These are phyloP conservation scores for Lepetodrilus schrolli DNA, from an alignment of 2,888 invertebrate species.

Conservation along the genomic window DNA sequence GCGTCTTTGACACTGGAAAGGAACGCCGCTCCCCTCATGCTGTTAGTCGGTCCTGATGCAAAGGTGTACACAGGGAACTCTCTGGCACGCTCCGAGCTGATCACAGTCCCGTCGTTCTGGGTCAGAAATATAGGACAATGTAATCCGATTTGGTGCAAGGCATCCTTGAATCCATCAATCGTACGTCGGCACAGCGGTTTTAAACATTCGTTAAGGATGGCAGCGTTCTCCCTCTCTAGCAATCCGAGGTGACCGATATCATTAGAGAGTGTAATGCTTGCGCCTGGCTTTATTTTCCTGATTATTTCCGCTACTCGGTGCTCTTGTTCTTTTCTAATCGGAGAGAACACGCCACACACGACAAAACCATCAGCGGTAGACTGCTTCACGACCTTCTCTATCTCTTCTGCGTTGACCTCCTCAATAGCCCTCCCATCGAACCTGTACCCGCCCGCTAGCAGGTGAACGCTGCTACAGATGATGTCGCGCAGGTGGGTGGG, in stretches of 20 bases:
- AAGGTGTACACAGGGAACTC: constrained; percentile 66
- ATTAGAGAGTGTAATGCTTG: constrained; percentile 64
- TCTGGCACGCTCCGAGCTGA: constrained; percentile 59
- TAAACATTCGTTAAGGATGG: constrained; percentile 70
- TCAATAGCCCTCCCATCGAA: constrained; percentile 65
- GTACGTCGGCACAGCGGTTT: constrained; percentile 64
- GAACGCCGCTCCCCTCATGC: constrained; percentile 72
- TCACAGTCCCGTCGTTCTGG: constrained; percentile 72
- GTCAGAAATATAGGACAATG: constrained; percentile 69
- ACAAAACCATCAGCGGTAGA: constrained; percentile 54
- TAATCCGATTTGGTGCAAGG: constrained; percentile 56
- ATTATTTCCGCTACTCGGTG: constrained; percentile 49
- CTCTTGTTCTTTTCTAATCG: constrained; percentile 63
- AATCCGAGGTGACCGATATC: constrained; percentile 68
- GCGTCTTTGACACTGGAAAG: constrained; percentile 62
- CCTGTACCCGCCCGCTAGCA: constrained; percentile 66
- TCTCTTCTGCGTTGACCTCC: constrained; percentile 53
- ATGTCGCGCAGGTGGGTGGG: constrained; percentile 51
- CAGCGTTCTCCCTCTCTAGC: constrained; percentile 72
- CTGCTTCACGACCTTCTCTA: constrained; percentile 45
- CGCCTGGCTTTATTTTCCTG: constrained; percentile 48
- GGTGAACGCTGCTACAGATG: constrained; percentile 48
- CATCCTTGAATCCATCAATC: constrained; percentile 55
- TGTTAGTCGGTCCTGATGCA: constrained; percentile 73
- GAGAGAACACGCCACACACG: constrained; percentile 68